phyloP scores from a whole-genome alignment of 2,797 vertebrate species.

The Esox masquinongy region DNA sequence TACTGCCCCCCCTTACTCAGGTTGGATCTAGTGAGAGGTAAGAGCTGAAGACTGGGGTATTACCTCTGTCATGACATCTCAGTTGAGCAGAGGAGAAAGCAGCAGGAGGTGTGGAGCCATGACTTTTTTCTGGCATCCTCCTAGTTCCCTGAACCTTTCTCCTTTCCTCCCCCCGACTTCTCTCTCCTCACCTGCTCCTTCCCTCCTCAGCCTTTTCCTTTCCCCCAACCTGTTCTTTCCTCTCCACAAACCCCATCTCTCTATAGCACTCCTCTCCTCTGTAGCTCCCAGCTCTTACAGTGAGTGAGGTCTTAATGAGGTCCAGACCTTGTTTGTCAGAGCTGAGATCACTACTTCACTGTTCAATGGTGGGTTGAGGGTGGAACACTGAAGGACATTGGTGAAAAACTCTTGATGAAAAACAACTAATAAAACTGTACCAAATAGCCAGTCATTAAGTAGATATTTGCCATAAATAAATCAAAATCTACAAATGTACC shows the following conservation, averaged over 20 bases:
- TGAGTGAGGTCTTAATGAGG: no score
- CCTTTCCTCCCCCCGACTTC: conserved; percentile 17
- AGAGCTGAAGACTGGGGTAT: conserved; percentile 33
- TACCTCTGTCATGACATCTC: conserved; percentile 69
- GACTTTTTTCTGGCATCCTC: conserved; percentile 48
- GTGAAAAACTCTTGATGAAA: no score
- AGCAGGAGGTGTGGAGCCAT: conserved; percentile 74
- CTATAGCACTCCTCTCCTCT: background rate
- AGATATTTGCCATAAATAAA: no score
- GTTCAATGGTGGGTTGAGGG: no score
- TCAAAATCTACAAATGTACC: no score
- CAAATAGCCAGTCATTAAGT: no score
- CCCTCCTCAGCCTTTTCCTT: background rate
- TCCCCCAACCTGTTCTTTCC: background rate
- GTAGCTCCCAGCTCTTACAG: conserved; percentile 16
- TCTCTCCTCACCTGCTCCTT: background rate
- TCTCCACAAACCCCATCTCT: background rate
- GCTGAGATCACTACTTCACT: no score
- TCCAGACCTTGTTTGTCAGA: no score
- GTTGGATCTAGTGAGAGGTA: no score
- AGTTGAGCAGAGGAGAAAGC: conserved; percentile 72
- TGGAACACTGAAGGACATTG: no score
- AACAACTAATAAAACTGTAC: no score
- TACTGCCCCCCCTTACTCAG: no score
- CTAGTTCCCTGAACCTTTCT: background rate